These are phyloP conservation scores for Lanistes nyassanus DNA, from an alignment of 1,140 invertebrate genomes.

Conservation along the genomic window DNA sequence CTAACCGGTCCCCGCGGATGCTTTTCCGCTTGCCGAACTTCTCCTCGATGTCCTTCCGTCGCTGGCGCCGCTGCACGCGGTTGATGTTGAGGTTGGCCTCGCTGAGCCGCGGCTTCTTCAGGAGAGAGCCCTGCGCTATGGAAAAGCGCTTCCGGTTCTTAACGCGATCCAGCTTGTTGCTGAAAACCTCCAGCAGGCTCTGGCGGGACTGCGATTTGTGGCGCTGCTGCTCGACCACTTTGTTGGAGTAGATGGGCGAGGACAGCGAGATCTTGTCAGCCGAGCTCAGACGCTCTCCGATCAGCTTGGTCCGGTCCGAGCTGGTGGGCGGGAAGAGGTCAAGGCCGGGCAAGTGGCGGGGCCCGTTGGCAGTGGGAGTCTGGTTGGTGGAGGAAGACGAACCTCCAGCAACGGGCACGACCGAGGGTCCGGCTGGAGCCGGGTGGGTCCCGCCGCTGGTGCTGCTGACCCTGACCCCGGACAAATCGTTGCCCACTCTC, in stretches of 20 bases:
- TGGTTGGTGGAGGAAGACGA: not conserved
- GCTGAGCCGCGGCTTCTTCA: conserved; percentile 59
- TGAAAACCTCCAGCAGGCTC: conserved; percentile 76
- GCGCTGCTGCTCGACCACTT: conserved; percentile 57
- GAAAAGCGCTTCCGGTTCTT: conserved; percentile 61
- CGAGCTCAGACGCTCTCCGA: conserved; percentile 61
- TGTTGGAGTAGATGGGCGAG: conserved; percentile 59
- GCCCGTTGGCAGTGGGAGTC: conserved; percentile 72
- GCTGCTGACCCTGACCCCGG: not conserved
- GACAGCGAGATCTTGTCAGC: conserved; percentile 62
- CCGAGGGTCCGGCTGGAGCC: not conserved
- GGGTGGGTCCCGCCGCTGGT: not conserved
- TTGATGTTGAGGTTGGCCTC: conserved; percentile 55
- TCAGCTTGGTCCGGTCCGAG: conserved; percentile 65
- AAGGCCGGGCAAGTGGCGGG: conserved; percentile 70
- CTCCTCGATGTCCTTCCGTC: conserved; percentile 62
- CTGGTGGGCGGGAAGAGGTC: conserved; percentile 64
- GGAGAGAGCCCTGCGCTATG: conserved; percentile 56
- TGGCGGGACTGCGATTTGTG: conserved; percentile 71
- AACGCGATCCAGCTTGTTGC: conserved; percentile 72
- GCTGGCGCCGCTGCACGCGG: conserved; percentile 55
- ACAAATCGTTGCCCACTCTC: not conserved
- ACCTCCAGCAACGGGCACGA: not conserved
- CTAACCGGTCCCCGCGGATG: conserved; percentile 49
- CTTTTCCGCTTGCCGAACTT: conserved; percentile 62